These are phyloP conservation scores for Andrena cerasifolii DNA, from an alignment of 1,140 invertebrate species.

Conservation along the genomic window DNA sequence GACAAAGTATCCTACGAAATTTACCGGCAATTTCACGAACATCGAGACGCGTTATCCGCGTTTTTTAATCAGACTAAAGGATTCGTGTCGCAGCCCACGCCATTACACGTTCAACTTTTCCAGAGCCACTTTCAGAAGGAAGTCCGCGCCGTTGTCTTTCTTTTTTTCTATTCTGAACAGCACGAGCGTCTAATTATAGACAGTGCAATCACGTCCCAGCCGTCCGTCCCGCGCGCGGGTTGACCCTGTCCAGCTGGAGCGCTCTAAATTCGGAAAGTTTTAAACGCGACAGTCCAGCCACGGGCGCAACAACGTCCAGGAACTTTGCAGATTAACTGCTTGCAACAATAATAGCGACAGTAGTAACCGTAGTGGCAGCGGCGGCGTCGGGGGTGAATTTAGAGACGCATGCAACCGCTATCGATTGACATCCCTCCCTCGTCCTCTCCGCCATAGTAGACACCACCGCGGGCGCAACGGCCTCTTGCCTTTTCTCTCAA, in stretches of 20 bases:
- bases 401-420: conserved; percentile 69
- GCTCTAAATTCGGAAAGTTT: conserved; percentile 55
- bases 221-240: not conserved
- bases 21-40: no score
- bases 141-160: not conserved
- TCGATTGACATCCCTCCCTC: conserved; percentile 71
- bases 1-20: no score
- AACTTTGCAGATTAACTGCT: conserved; percentile 64
- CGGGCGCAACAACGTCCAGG: conserved; percentile 12
- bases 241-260: not conserved
- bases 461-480: conserved; percentile 29
- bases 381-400: conserved; percentile 56
- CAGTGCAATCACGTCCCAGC: conserved; percentile 28
- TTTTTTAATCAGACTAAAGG: no score
- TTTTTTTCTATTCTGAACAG: not conserved
- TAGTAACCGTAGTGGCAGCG: conserved; percentile 14
- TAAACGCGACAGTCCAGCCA: conserved; percentile 23
- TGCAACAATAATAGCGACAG: conserved; percentile 50
- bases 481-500: conserved; percentile 62
- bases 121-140: not conserved
- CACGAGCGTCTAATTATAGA: conserved; percentile 38
- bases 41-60: no score
- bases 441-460: conserved; percentile 39
- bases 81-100: no score
- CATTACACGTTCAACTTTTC: not conserved